These are phyloP conservation scores for Sarcophaga bullata DNA, from an alignment of 1,140 invertebrate species.

Conservation along the genomic window DNA sequence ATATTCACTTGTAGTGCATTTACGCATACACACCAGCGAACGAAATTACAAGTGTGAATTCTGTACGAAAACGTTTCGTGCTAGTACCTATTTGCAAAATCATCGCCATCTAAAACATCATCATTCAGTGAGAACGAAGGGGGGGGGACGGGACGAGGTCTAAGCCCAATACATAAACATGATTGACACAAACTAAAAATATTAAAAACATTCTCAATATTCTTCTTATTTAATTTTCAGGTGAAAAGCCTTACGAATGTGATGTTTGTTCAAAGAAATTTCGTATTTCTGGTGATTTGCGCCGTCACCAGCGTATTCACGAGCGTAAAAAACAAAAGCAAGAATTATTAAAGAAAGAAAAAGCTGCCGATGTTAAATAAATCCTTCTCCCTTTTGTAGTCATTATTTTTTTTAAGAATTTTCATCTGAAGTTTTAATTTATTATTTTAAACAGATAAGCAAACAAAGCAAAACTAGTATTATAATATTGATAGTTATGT, in stretches of 20 bases:
- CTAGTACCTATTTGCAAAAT: conserved; percentile 84
- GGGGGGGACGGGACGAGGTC: too few species aligned
- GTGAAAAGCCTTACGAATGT: conserved; percentile 84
- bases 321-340: conserved; percentile 51
- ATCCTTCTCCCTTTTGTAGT: not conserved
- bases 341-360: not conserved
- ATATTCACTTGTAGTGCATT: conserved; percentile 91
- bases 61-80: conserved; percentile 83
- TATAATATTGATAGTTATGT: too few species aligned
- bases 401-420: not conserved
- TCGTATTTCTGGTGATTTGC: conserved; percentile 86
- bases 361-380: not conserved
- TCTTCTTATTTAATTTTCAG: conserved; percentile 62
- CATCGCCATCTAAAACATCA: too few species aligned
- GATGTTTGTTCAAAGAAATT: conserved; percentile 84
- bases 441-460: not conserved
- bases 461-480: too few species aligned
- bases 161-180: conserved; percentile 5
- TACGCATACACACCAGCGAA: conserved; percentile 90
- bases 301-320: conserved; percentile 86
- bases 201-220: conserved; percentile 42
- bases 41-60: conserved; percentile 89
- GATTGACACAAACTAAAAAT: too few species aligned
- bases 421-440: not conserved
- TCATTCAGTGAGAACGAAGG: too few species aligned